phyloP scores from a whole-genome alignment of 2,888 invertebrate genomes.

The Xylophagus ater region DNA sequence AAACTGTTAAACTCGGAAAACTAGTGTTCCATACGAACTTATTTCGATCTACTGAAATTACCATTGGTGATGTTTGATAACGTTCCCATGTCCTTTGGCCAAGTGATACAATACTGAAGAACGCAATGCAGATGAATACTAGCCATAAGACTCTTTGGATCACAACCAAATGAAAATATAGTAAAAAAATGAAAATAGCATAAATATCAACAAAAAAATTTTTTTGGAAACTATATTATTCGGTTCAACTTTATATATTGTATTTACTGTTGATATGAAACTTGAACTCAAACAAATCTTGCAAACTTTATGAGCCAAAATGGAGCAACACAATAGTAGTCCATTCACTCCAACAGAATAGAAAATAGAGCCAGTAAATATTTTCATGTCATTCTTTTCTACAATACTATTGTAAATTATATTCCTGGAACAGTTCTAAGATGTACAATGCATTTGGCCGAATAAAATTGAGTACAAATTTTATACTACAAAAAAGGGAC shows the following conservation, averaged over 20 bases:
- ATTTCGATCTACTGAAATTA: slow-evolving; percentile 62
- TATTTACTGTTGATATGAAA: not conserved
- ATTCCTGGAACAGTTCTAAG: no score
- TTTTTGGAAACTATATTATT: not conserved
- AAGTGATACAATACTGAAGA: slow-evolving; percentile 45
- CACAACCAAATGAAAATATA: slow-evolving; percentile 5
- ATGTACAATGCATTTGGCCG: no score
- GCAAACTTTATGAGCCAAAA: not conserved
- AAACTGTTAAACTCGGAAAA: slow-evolving; percentile 57
- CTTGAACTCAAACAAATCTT: not conserved
- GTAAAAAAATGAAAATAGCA: slow-evolving; percentile 3
- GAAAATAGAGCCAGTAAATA: no score
- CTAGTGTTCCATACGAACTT: slow-evolving; percentile 61
- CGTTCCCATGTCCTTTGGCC: slow-evolving; percentile 52
- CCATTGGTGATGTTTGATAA: slow-evolving; percentile 59
- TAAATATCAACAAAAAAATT: not conserved
- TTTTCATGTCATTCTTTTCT: no score
- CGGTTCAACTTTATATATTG: not conserved
- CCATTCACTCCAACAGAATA: no score
- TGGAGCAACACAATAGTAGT: not conserved
- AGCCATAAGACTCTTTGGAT: slow-evolving; percentile 46
- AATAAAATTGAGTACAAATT: no score
- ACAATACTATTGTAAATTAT: no score
- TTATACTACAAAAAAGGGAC: no score
- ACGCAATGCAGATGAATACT: slow-evolving; percentile 42